Evolutionary conservation across 2,113 vertebrate species (phyloP), one percentile per base, ranked within the genome.

Genomic region (Salvator merianae): DNA sequence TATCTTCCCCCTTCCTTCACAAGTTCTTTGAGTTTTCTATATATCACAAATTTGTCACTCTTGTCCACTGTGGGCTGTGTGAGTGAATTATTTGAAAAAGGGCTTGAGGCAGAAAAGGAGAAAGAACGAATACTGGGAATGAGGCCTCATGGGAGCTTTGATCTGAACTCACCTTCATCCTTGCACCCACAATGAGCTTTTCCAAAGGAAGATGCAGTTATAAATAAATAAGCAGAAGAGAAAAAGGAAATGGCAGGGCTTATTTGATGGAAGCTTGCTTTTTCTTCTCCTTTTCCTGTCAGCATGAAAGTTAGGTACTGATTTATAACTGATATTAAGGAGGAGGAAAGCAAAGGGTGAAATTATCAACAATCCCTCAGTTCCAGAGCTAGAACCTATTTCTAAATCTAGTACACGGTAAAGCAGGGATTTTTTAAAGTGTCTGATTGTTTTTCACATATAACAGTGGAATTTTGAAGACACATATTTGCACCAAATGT

Each of bases 151-250:
- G 77, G 43, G 84, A 87, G 75, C 88, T 92, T 91, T 93, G 83
- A 88, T 94, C 78, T 92, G 26, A 91, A 84, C 72, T 84, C 84
- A 90, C 88, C 79, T 95, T 91, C 80, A 92, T 90, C 81, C 63
- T n/a, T 85, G 76, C 55, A 82, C 0, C 8, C 66, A 88, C 73
- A 91, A 87, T 65, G 72, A 20, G 38, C 77, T 87, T 94, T 84
- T 90, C 82, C 87, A 94, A 94, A 94, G 20, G 62, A 92, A 62
- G 81, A 63, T 34, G 71, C 4, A 68, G 71, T 91, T 81, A 91
- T 91, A 94, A 94, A 93, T 89, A 92, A 93, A 92, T 9, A 93
- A 50, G 88, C 30, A 87, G 32, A 88, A 70, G 66, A 81, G 87
- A 82, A 68, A 86, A 73, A 77, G 88, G n/a, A 74, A 89, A 82